These are phyloP conservation scores for Passer montanus DNA, from an alignment of 2,113 vertebrate genomes.

Conservation along the genomic window DNA sequence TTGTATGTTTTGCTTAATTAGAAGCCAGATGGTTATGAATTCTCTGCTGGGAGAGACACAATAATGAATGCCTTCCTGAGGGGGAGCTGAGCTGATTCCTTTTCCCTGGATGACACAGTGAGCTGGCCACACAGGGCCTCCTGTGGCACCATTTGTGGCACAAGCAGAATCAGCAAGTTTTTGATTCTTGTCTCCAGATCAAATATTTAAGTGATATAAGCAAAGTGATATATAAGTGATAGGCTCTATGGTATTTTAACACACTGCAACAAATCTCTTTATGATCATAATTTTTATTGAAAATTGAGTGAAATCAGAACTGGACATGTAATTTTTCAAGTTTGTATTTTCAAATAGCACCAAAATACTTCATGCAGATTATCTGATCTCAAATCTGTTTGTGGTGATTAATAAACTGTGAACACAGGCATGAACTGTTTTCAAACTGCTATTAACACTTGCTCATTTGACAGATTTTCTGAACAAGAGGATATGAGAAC, in stretches of 20 bases:
- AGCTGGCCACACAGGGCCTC: neutral
- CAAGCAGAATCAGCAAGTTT: neutral
- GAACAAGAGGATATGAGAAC: neutral
- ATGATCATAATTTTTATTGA: neutral
- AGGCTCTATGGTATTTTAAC: neutral
- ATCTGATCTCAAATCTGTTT: neutral
- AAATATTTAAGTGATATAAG: neutral
- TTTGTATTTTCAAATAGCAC: neutral
- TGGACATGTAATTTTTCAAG: neutral
- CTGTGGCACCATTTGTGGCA: neutral
- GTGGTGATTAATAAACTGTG: constrained; percentile 14
- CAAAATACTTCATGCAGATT: neutral
- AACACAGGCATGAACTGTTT: neutral
- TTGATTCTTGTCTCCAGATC: neutral
- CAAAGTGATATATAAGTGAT: neutral
- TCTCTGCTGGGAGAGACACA: neutral
- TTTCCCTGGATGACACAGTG: neutral
- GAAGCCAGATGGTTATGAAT: constrained; percentile 2
- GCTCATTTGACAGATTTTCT: neutral
- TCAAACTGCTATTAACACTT: constrained; percentile 11
- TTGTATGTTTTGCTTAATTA: neutral
- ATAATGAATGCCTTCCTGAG: neutral
- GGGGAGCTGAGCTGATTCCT: neutral
- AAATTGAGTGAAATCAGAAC: neutral
- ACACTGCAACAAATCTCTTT: neutral